Evolutionary conservation across 2,797 vertebrate genomes (phyloP).

Genomic region (Manis crassicaudata): DNA sequence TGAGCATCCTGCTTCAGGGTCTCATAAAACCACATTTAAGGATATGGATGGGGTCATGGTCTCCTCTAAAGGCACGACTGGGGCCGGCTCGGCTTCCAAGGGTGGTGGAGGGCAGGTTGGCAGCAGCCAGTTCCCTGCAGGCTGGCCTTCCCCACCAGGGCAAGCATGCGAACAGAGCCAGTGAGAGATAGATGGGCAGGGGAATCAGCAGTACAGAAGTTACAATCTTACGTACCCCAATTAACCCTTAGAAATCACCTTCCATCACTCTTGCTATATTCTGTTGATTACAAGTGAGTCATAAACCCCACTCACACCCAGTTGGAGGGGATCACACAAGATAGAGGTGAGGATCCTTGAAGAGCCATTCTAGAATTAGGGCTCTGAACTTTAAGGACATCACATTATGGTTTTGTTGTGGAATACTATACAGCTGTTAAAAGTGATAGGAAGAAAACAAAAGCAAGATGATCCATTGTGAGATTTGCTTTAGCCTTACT

Average conservation of each 20-base stretch:
- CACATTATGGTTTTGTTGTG: background rate
- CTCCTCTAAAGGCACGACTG: background rate
- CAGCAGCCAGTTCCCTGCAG: background rate
- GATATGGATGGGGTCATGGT: accelerated
- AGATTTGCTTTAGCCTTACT: no score
- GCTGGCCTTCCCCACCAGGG: background rate
- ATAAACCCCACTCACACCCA: background rate
- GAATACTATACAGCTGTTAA: background rate
- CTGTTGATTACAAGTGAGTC: background rate
- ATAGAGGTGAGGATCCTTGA: background rate
- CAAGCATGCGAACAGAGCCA: background rate
- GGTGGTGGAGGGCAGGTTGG: accelerated
- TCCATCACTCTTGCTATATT: background rate
- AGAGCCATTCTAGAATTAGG: background rate
- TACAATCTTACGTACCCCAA: background rate
- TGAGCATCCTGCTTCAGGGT: background rate
- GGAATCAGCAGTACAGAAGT: background rate
- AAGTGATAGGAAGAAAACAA: background rate
- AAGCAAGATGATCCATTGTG: no score
- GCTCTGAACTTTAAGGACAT: background rate
- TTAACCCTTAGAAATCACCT: background rate
- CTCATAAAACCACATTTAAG: background rate
- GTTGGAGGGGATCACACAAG: background rate
- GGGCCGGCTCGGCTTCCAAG: background rate
- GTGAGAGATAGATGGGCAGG: background rate